Evolutionary conservation across 2,888 invertebrate genomes (phyloP), one percentile per base, ranked within the genome.

Genomic region (Aphodius granarius): DNA sequence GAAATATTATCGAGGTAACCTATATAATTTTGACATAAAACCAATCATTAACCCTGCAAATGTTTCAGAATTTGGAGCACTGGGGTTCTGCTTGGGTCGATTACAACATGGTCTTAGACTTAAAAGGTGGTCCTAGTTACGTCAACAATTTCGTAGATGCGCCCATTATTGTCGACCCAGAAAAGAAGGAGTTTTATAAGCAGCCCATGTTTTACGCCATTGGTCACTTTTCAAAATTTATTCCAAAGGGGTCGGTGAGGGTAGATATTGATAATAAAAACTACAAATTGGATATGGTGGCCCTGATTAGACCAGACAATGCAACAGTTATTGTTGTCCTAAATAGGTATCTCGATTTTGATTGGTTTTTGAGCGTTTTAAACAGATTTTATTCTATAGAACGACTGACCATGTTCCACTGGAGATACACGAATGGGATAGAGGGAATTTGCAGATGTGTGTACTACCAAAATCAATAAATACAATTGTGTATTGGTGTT

Each of bases 191-290:
- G 84, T 95, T 96, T 84, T 94, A 94, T 83, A 96, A 96, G 82
- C 95, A 96, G 81, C 96, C 97, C 0, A 93, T 94, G 90, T 96
- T 90, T 85, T 97, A 96, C 84, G 92, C 91, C 0, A 86, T 97
- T 83, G 94, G 93, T 0, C 97, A 97, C 85, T 91, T 93, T 83
- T 91, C 82, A 2, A 83, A 83, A 85, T 93, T 94, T 82, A 88
- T 94, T 23, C 89, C 91, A 0, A 88, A 90, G 77, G 90, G 89
- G n/a, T 93, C 94, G 0, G 66, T 83, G 75, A 78, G 86, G 62
- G 73, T 84, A 74, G 81, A 86, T 80, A 86, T 71, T 43, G 43
- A 43, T 17, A 43, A 18, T 66, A 20, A 73, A 17, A 65, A 63
- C 4, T 63, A 19, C 15, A 64, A 62, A 17, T 79, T 91, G 3